Evolutionary conservation across 2,113 vertebrate species (phyloP).

Genomic region (Oryzias melastigma): DNA sequence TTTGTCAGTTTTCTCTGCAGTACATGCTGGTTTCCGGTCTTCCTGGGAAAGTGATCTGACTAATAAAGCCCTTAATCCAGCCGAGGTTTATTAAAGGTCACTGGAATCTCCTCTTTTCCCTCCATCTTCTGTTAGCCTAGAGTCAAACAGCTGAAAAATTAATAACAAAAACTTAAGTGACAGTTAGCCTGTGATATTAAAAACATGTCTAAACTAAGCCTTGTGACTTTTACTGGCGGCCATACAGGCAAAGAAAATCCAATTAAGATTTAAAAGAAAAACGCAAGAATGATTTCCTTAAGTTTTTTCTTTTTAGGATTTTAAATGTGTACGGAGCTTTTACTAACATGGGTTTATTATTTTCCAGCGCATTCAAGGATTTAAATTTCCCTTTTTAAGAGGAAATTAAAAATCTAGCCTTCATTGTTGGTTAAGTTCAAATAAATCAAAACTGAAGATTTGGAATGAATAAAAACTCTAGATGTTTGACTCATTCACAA

Average conservation of each 20-base stretch:
- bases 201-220: not conserved
- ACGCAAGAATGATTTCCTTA: no score
- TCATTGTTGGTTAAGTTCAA: no score
- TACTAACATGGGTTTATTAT: no score
- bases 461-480: no score
- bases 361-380: no score
- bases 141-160: constrained; percentile 37
- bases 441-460: no score
- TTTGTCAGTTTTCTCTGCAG: constrained; percentile 32
- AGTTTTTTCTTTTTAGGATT: no score
- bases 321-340: no score
- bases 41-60: constrained; percentile 62
- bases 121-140: constrained; percentile 8
- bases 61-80: constrained; percentile 63
- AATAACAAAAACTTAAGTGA: constrained; percentile 35
- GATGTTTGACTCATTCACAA: no score
- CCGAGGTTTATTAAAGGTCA: constrained; percentile 59
- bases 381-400: no score
- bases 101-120: constrained; percentile 26
- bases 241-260: constrained; percentile 1
- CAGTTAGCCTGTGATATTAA: constrained; percentile 8
- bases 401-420: no score
- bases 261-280: not conserved
- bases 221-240: not conserved
- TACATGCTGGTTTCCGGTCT: constrained; percentile 46